A percentile compares a stretch with the other conserved stretches of the same genome.
These are phyloP conservation scores for Tethea ocularis DNA, from an alignment of 2,888 invertebrate genomes.

Conservation along the genomic window DNA sequence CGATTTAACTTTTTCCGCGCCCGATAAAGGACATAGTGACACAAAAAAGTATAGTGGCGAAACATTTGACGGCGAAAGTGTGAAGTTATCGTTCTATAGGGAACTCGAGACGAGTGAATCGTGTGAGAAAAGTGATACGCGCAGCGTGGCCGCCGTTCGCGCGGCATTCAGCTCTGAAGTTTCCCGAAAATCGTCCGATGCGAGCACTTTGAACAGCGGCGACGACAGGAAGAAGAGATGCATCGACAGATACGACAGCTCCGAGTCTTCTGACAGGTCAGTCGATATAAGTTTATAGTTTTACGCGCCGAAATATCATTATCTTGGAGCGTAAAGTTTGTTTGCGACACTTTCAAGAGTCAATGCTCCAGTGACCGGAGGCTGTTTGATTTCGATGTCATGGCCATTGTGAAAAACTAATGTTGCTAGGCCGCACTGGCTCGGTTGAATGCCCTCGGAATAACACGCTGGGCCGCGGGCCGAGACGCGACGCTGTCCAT, in stretches of 20 bases:
- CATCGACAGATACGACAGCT: conserved; percentile 96
- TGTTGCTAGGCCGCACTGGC: conserved; percentile 58
- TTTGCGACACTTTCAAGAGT: conserved; percentile 64
- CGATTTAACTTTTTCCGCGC: conserved; percentile 82
- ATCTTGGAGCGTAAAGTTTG: conserved; percentile 38
- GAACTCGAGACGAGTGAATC: conserved; percentile 80
- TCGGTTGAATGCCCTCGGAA: conserved; percentile 77
- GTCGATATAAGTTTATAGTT: conserved; percentile 49
- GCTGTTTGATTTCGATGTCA: conserved; percentile 80
- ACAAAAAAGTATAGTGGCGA: conserved; percentile 82
- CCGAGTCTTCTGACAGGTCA: conserved; percentile 97
- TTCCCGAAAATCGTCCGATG: conserved; percentile 69
- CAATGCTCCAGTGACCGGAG: conserved; percentile 82
- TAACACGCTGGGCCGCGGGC: conserved; percentile 51
- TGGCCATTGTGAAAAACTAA: conserved; percentile 73
- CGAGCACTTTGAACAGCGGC: conserved; percentile 56
- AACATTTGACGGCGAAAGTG: conserved; percentile 66
- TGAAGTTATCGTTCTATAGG: conserved; percentile 77
- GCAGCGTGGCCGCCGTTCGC: conserved; percentile 74
- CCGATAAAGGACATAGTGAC: conserved; percentile 77
- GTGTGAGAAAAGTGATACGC: conserved; percentile 82
- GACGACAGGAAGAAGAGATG: conserved; percentile 92
- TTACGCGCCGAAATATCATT: conserved; percentile 32
- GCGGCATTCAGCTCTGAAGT: conserved; percentile 59
- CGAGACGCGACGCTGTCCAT: conserved; percentile 49